Evolutionary conservation across 1,140 invertebrate species (phyloP), one percentile per base, ranked within the genome.

Genomic region (Ruditapes philippinarum): DNA sequence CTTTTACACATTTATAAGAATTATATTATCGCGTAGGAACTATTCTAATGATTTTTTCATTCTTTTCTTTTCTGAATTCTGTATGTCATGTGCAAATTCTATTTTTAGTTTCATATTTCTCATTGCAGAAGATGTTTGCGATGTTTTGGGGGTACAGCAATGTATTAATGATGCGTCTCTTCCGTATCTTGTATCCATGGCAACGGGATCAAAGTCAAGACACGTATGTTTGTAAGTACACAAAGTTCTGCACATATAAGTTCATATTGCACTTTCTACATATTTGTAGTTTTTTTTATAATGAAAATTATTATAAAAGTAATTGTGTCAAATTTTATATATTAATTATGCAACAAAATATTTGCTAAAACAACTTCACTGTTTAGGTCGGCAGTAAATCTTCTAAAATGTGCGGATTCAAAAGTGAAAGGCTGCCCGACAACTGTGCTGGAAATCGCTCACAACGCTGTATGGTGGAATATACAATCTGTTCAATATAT

Each of bases 381-480:
- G 7, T 60, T 38, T 25, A 74, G 70, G 22, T 45, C 70, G 9
- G 70, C 70, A 2, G 70, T 40, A 12, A 38, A 38, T 25, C 38
- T 74, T 22, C 40, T 74, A 2, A 74, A 74, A 74, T 74, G 70
- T 28, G 40, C 25, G 1, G 70, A 74, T 11, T 19, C 70, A 1
- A 74, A 49, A 45, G 40, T 74, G 3, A 45, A 5, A 0, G 4
- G 17, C 9, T 74, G 70, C 38, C 70, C 70, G 25, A 45, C 4
- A 0, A n/a, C 45, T 3, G n/a, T 74, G 9, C 14, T 74, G 11
- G 22, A 74, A 1, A 42, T 74, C 11, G 22, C 49, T 25, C 70
- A 74, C 70, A 74, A 22, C 17, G 70, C 70, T n/a, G 40, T 42
- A 38, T 74, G 70, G 70, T 74, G 70, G 70, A 40, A 74, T 28